Conservation (phyloP, 2,797 vertebrate species). For the Liparis tanakae region DNA sequence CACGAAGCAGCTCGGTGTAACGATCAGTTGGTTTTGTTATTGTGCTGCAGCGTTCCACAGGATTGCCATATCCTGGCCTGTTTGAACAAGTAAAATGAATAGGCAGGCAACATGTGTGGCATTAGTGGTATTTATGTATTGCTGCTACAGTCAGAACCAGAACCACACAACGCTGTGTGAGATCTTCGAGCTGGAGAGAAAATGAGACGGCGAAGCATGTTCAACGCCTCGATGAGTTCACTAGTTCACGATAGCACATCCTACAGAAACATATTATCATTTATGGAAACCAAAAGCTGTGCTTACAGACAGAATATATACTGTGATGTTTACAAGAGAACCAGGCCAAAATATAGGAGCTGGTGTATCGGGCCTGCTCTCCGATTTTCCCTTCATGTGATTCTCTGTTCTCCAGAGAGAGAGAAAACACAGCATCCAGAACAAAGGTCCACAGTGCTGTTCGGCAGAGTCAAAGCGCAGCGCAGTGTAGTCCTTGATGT, state of each 20-base stretch:
- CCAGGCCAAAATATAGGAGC: slow-evolving; percentile 50
- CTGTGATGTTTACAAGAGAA: slow-evolving; percentile 20
- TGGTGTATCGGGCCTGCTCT: slow-evolving; percentile 24
- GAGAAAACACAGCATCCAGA: slow-evolving; percentile 35
- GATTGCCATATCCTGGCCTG: neutral
- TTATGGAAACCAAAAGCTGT: too few relatives aligned
- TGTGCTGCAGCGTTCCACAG: neutral
- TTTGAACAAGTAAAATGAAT: neutral
- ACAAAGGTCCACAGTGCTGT: slow-evolving; percentile 33
- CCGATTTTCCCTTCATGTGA: slow-evolving; percentile 50
- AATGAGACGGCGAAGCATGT: neutral
- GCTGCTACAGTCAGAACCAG: neutral
- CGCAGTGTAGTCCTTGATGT: slow-evolving; percentile 44
- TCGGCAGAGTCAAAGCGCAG: slow-evolving; percentile 41
- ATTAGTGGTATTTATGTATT: neutral
- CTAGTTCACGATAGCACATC: neutral
- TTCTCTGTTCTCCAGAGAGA: slow-evolving; percentile 49
- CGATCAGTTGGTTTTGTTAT: slow-evolving; percentile 42
- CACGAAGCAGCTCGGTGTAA: slow-evolving; percentile 37
- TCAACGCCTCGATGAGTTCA: neutral
- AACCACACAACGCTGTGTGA: too few relatives aligned
- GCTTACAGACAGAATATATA: neutral
- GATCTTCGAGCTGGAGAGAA: too few relatives aligned
- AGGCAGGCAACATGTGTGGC: too few relatives aligned
- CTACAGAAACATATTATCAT: neutral